Conservation (phyloP, 2,797 vertebrate genomes). For the Phoxinus dragarum region DNA sequence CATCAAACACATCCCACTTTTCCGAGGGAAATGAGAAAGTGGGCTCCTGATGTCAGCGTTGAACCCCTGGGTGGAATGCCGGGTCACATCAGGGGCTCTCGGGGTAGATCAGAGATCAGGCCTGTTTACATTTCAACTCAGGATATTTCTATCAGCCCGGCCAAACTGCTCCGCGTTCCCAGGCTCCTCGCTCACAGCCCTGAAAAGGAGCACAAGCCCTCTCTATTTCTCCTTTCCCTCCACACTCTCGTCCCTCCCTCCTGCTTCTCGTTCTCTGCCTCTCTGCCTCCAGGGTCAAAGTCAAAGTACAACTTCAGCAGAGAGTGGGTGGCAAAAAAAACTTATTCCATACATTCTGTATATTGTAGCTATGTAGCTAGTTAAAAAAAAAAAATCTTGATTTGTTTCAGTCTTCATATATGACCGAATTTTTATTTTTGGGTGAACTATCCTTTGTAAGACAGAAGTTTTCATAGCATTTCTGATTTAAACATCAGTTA, state of each 20-base stretch:
- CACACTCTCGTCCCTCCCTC: slow-evolving; percentile 51
- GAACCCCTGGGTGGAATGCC: slow-evolving; percentile 70
- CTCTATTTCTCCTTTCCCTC: slow-evolving; percentile 69
- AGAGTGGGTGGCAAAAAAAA: slow-evolving; percentile 50
- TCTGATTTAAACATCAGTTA: not conserved
- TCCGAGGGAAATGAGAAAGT: slow-evolving; percentile 76
- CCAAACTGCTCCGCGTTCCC: slow-evolving; percentile 80
- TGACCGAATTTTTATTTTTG: not conserved
- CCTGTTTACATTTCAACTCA: slow-evolving; percentile 86
- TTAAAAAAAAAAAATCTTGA: not conserved
- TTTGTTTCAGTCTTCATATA: not conserved
- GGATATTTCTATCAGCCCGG: slow-evolving; percentile 82
- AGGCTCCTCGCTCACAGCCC: slow-evolving; percentile 77
- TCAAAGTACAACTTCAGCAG: slow-evolving; percentile 68
- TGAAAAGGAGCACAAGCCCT: slow-evolving; percentile 78
- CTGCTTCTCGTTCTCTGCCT: slow-evolving; percentile 8
- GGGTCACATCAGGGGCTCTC: slow-evolving; percentile 69
- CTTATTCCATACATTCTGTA: not conserved
- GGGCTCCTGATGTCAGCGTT: slow-evolving; percentile 77
- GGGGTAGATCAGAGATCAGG: slow-evolving; percentile 81
- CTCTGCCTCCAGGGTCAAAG: slow-evolving; percentile 64
- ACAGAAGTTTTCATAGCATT: too few relatives aligned
- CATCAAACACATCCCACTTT: slow-evolving; percentile 70
- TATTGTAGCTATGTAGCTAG: not conserved
- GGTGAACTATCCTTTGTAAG: not conserved